Base-by-base conservation (phyloP, 1,140 invertebrate genomes). In the Mizuhopecten yessoensis region DNA sequence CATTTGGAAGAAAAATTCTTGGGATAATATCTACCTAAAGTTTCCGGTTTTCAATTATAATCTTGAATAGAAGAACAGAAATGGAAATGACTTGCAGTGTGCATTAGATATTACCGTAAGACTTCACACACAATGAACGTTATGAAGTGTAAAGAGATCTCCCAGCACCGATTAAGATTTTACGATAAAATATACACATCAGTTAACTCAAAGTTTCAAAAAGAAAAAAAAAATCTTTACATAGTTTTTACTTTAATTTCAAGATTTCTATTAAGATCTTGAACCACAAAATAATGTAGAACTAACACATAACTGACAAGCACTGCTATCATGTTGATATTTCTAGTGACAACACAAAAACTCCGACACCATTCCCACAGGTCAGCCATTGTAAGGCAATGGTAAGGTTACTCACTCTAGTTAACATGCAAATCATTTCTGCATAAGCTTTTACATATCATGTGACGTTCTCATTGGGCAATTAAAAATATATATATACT, bases 161-260 rank as follows among this genome's bases (percentile, higher is more conserved):
- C n/a, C n/a, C n/a, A n/a, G n/a, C 45, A 49, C 45, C 20, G 45
- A 49, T 49, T 49, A 49, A 49, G 45, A 49, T 75, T 5, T n/a
- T 75, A 75, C 9, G n/a, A 75, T 75, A 75, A 75, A n/a, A 75
- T 75, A 29, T 75, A 75, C 23, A 75, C 23, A 29, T n/a, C 23
- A 29, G 1, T 75, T 17, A 75, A 75, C 23, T n/a, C 17, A 17
- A 75, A 75, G 5, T 11, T 17, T 29, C 57, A 75, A 29, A n/a
- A 75, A 49, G 36, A 39, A 39, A n/a, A 39, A 20, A 57, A 75
- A 75, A 75, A 17, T 75, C 57, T n/a, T 29, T 29, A 11, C 57
- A 75, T 29, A 75, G 3, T 75, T 75, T 75, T 75, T 75, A 75
- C 57, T 75, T 75, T n/a, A 75, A 75, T 75, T 75, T 75, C 57